phyloP scores from a whole-genome alignment of 2,113 vertebrate species.

The Protomyctophum bolini region DNA sequence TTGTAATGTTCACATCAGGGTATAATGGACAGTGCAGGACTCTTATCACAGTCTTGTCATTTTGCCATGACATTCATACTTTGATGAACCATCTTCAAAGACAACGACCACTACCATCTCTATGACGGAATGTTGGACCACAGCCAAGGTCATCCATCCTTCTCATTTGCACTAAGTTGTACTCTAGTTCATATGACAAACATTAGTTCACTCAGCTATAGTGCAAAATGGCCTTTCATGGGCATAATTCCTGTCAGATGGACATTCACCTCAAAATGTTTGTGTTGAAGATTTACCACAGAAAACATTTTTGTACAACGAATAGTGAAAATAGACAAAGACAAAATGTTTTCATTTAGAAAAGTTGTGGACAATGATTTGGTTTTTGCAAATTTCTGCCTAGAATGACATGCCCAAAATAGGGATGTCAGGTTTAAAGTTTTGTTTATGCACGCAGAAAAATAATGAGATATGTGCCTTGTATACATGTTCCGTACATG shows the following conservation, averaged over 20 bases:
- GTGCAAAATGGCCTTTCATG: background rate
- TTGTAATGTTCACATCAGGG: constrained; percentile 14
- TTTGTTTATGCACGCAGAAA: too few species aligned
- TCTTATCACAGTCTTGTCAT: constrained; percentile 41
- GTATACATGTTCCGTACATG: constrained; percentile 18
- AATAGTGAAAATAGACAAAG: too few species aligned
- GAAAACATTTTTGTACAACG: too few species aligned
- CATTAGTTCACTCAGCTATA: constrained; percentile 10
- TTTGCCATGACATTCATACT: constrained; percentile 14
- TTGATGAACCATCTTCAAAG: constrained; percentile 24
- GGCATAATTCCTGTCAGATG: background rate
- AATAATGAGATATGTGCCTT: too few species aligned
- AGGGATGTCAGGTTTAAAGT: too few species aligned
- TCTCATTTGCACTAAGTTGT: constrained; percentile 22
- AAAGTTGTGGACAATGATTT: too few species aligned
- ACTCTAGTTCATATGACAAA: constrained; percentile 7
- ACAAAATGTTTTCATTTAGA: too few species aligned
- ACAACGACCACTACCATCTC: constrained; percentile 29
- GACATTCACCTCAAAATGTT: too few species aligned
- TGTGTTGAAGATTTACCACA: too few species aligned
- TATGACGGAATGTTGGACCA: constrained; percentile 39
- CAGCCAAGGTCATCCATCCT: constrained; percentile 39
- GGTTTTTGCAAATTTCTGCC: background rate
- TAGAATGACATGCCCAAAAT: too few species aligned
- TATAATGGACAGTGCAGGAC: constrained; percentile 25